Evolutionary conservation across 2,113 vertebrate species (phyloP), one percentile per base, ranked within the genome.

Genomic region (Siniperca chuatsi): DNA sequence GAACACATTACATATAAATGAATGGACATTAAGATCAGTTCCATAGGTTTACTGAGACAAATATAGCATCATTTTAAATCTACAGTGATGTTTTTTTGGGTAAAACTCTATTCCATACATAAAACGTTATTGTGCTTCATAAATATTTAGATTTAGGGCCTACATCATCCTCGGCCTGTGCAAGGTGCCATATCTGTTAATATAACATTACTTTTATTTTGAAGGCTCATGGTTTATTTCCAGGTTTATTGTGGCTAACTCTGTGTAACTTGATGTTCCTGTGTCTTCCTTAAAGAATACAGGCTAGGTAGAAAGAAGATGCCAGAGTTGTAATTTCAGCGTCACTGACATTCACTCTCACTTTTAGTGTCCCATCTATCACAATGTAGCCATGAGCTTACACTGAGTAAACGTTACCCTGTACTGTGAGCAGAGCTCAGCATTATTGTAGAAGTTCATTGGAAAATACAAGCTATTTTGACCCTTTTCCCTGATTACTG

Each of bases 121-220:
- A 13, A 16, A 48, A 10, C 1, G 3, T 3, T 25, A 23, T 0
- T 42, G 11, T 20, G 0, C 10, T 60, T 12, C 40, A 3, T 48
- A 57, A 12, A 23, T n/a, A 3, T 35, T 37, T 52, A 13, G 11
- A 44, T 55, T 23, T 33, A 5, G 9, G 8, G 12, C 23, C n/a
- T 10, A n/a, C 13, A 66, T 13, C 25, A 40, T 40, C 5, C 4
- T 4, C 23, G 4, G 18, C 52, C 29, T n/a, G 18, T 35, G 58
- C 20, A 23, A 37, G 42, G 44, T 62, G 20, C 25, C 18, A 2
- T 12, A 12, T 23, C 18, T 46, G 48, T 23, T 35, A 18, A 15
- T 21, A 7, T 50, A 35, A 18, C 5, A 42, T 18, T 44, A 15
- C 37, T 62, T 81, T 77, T 88, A 81, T 81, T 86, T 79, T 78